Percentiles rank a stretch among this genome's conserved stretches.
Evolutionary conservation across 2,888 invertebrate genomes (phyloP).

Genomic region (Teleogryllus oceanicus): DNA sequence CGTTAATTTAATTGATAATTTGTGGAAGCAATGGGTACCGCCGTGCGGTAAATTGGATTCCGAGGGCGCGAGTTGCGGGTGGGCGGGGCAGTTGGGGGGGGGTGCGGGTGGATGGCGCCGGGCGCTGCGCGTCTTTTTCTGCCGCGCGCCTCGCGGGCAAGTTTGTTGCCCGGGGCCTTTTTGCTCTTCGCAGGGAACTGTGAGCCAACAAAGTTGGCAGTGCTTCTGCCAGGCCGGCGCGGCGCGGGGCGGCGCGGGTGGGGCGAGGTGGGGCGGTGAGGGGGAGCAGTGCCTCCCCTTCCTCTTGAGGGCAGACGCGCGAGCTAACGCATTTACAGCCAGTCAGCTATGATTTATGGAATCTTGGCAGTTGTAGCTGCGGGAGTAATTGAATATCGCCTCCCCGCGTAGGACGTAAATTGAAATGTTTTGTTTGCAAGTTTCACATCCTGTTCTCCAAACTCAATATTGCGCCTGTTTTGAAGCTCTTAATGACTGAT

Average conservation of each 20-base stretch:
- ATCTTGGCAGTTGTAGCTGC: constrained; percentile 2
- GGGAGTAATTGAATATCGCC: neutral
- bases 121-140: neutral
- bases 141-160: neutral
- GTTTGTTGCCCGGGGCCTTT: neutral
- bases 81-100: no score
- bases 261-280: neutral
- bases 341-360: neutral
- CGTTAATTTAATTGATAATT: constrained; percentile 18
- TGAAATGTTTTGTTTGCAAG: constrained; percentile 18
- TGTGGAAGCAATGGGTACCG: neutral
- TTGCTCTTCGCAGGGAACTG: neutral
- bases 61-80: no score
- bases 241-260: neutral
- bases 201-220: constrained; percentile 1
- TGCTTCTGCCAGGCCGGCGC: neutral
- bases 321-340: neutral
- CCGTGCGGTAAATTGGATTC: no score
- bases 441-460: neutral
- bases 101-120: neutral
- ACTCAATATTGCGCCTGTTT: constrained; percentile 18
- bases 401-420: neutral
- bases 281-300: neutral
- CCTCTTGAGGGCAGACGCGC: no score
- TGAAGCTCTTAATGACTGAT: constrained; percentile 9